Evolutionary conservation across 2,797 vertebrate genomes (phyloP).

Genomic region (Lophotriccus pileatus): DNA sequence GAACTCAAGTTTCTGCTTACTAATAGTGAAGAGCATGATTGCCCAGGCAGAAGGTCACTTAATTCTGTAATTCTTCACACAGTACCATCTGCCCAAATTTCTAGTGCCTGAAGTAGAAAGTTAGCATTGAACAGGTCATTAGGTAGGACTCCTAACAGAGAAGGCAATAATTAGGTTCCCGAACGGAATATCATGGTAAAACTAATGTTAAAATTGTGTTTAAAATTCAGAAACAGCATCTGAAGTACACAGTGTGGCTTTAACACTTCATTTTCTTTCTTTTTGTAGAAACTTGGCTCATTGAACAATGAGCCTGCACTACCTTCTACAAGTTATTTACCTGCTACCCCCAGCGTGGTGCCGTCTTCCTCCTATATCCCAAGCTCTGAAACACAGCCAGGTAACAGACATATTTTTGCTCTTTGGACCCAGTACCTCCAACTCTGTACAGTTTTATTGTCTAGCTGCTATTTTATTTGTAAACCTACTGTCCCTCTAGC

Average conservation of each 20-base stretch:
- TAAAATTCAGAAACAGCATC: not conserved
- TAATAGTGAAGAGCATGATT: not conserved
- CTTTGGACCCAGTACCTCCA: not conserved
- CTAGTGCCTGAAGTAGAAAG: not conserved
- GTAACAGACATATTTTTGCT: slow-evolving; percentile 67
- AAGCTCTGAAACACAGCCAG: slow-evolving; percentile 90
- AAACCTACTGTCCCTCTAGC: not conserved
- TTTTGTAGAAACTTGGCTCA: slow-evolving; percentile 89
- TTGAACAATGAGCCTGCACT: slow-evolving; percentile 90
- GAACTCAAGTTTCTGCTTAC: not conserved
- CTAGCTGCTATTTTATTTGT: not conserved
- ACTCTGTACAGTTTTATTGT: not conserved
- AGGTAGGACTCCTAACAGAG: not conserved
- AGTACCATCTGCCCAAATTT: not conserved
- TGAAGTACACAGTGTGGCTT: not conserved
- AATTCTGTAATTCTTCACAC: not conserved
- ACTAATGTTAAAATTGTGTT: not conserved
- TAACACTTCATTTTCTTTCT: not conserved
- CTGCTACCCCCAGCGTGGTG: slow-evolving; percentile 94
- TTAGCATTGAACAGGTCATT: not conserved
- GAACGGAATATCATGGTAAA: not conserved
- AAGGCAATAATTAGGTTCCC: not conserved
- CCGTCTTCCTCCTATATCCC: slow-evolving; percentile 95
- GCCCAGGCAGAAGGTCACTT: not conserved
- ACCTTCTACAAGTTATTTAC: slow-evolving; percentile 95